These are phyloP conservation scores for Phymorhynchus buccinoides DNA, from an alignment of 1,140 invertebrate genomes.

Conservation along the genomic window DNA sequence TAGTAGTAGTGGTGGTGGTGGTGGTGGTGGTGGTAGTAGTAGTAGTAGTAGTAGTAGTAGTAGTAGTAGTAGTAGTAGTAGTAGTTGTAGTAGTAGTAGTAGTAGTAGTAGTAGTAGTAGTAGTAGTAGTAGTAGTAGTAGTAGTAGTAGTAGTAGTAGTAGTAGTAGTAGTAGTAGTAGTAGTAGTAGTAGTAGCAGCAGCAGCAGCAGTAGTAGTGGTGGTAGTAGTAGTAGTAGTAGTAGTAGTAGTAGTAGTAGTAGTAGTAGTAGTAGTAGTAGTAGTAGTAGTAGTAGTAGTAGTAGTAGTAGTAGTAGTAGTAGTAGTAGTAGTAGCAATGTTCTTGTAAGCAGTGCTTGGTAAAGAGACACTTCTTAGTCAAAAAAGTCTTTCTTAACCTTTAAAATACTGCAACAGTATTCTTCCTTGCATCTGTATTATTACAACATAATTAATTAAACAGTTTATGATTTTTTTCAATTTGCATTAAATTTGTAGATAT, in stretches of 20 bases:
- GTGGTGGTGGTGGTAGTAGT: slow-evolving; percentile 20
- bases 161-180: slow-evolving; percentile 47
- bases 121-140: slow-evolving; percentile 10
- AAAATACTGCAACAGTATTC: too few species aligned
- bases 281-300: slow-evolving; percentile 30
- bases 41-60: slow-evolving; percentile 31
- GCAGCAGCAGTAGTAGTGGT: slow-evolving; percentile 34
- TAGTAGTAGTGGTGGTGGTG: slow-evolving; percentile 9
- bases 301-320: slow-evolving; percentile 21
- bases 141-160: slow-evolving; percentile 43
- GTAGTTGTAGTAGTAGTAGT: slow-evolving; percentile 44
- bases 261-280: slow-evolving; percentile 41
- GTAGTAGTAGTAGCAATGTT: slow-evolving; percentile 35
- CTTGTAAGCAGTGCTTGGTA: neutral
- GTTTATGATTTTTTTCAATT: too few species aligned
- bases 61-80: slow-evolving; percentile 40
- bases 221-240: slow-evolving; percentile 23
- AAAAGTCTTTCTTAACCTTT: too few species aligned
- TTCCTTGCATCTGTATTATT: too few species aligned
- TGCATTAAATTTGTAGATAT: too few species aligned
- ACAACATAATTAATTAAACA: too few species aligned
- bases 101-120: slow-evolving; percentile 19
- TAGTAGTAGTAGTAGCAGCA: slow-evolving; percentile 42
- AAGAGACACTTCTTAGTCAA: too few species aligned
- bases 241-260: slow-evolving; percentile 41